Evolutionary conservation across 1,140 invertebrate genomes (phyloP), one percentile per base, ranked within the genome.

Genomic region (Sitophilus oryzae): DNA sequence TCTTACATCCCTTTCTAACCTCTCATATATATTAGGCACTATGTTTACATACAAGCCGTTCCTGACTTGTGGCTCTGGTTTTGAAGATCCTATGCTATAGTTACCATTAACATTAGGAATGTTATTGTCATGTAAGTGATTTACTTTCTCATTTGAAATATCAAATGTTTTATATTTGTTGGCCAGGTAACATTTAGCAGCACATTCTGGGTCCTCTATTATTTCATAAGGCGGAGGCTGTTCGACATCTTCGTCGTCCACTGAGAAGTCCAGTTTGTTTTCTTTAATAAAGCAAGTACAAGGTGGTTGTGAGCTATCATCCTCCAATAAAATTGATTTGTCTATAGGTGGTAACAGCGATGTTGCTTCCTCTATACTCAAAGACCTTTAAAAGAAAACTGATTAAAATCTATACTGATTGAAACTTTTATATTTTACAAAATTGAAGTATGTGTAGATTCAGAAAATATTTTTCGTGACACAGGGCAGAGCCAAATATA

Each of bases 21-120:
- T 52, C 45, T 69, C 69, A 18, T 47, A 64, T 52, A 70, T 61
- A 67, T 65, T 68, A 70, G 70, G 70, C 69, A 72, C 70, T 68
- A 72, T 63, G 52, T 71, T 71, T 23, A 62, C 59, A 49, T 64
- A 68, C 30, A 71, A 56, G 47, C 65, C 66, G 5, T 63, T 56
- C 36, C 37, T 45, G 16, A 45, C 37, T 20, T 52, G 47, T 9
- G 59, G 45, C 11, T n/a, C 52, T 15, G 44, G 46, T 23, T 48
- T 50, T 19, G 42, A 50, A 18, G 36, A 37, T n/a, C 62, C 60
- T 23, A 62, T 23, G 22, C 64, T 60, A 34, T 36, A 61, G 55
- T 70, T 72, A 41, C 70, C 69, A 50, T 72, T 72, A 10, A 72
- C 58, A 43, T 66, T 65, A 2, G 64, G 63, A 16, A 66, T 35